A percentile compares a stretch with the other conserved stretches of the same genome.
Evolutionary conservation across 1,140 invertebrate genomes (phyloP).

Genomic region (Sweltsa coloradensis): DNA sequence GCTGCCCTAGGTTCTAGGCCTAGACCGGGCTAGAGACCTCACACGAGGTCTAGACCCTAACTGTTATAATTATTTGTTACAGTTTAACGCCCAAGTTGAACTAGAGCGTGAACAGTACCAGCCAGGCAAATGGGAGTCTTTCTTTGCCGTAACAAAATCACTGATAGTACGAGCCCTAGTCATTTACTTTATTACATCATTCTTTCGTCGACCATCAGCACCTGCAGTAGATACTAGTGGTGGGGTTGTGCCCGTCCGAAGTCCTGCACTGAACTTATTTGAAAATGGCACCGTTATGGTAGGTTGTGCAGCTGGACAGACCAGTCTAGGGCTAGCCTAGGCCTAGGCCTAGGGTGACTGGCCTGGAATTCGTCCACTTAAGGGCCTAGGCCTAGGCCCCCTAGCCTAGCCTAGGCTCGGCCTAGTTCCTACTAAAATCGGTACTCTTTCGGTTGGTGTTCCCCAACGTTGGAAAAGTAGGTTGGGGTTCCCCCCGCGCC

Average conservation of each 20-base stretch:
- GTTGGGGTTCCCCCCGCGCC: no score
- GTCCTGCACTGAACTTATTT: constrained; percentile 69
- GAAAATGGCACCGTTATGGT: constrained; percentile 67
- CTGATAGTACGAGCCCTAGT: constrained; percentile 77
- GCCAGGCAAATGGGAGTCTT: constrained; percentile 61
- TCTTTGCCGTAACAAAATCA: constrained; percentile 69
- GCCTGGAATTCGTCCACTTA: no score
- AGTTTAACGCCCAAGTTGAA: constrained; percentile 15
- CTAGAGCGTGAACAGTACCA: constrained; percentile 33
- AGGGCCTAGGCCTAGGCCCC: no score
- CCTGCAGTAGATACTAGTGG: constrained; percentile 26
- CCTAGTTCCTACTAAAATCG: no score
- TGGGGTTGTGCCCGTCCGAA: constrained; percentile 27
- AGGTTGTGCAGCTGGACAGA: constrained; percentile 13
- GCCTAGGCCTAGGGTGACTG: no score
- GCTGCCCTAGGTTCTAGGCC: no score
- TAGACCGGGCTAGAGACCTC: no score
- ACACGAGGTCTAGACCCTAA: no score
- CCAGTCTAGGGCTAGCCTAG: background rate
- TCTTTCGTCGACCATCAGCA: constrained; percentile 59
- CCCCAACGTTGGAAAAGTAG: no score
- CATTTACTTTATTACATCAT: constrained; percentile 87
- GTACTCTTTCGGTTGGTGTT: no score
- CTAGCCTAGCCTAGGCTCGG: no score
- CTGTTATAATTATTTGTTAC: no score